Base-by-base conservation (phyloP, 2,113 vertebrate species). In the Sakesphorus luctuosus region DNA sequence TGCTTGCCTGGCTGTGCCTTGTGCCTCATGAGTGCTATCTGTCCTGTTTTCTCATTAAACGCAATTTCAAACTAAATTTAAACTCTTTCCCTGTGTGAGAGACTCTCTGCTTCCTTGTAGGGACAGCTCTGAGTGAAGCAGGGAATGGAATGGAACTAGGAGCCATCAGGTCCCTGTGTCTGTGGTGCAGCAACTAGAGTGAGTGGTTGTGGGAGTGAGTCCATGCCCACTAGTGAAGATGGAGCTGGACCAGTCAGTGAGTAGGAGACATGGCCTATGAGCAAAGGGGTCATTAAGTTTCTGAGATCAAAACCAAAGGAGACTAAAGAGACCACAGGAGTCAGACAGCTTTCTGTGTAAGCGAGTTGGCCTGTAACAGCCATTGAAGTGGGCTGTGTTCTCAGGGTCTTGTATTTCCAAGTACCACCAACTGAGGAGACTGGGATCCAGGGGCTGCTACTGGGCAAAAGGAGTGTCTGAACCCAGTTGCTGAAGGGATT, bases 151-250 rank as follows among this genome's bases (percentile, higher is more conserved):
- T 2, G 3, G 40, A 35, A 66, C 7, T 46, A 84, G 74, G 35
- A 75, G 62, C 55, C 40, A 3, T 2, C 35, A 40, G 26, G 31
- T 33, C 11, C 9, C 12, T 0, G 0, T 13, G 50, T 15, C 2
- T 0, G 12, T 49, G 35, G 52, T 28, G 20, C 40, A 73, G 47
- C 49, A 81, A 2, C 10, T 29, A 36, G 28, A 58, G 18, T 3
- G 33, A 58, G 58, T 26, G 29, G 29, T 7, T 49, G 28, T n/a
- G 19, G 4, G 43, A 55, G 38, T 11, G 52, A 58, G 58, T 4
- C 31, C 31, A 7, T 50, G 47, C 16, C 11, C 36, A 35, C 5
- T 15, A 12, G 28, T 13, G 33, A 50, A 62, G 18, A 52, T 10
- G 9, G 6, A 55, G 40, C 46, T 89, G 65, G 25, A 29, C 11